Conservation (phyloP, 1,140 invertebrate species). For the Helicoverpa zea region DNA sequence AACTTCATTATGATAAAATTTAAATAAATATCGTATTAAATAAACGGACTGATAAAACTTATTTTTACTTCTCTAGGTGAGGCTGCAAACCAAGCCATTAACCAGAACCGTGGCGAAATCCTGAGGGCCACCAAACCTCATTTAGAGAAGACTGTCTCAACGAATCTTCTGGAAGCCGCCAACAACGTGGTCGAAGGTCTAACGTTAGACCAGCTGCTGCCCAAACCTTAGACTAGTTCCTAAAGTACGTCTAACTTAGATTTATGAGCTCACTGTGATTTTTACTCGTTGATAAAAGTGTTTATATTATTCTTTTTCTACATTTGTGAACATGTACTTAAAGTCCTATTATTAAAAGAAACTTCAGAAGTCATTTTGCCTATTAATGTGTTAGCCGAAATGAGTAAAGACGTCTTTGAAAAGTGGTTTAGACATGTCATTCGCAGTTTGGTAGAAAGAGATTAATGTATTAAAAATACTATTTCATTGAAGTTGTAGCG, state of each 20-base stretch:
- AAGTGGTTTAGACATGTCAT: too few relatives aligned
- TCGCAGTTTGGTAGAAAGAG: background rate
- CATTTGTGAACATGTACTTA: background rate
- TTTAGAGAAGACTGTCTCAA: constrained; percentile 87
- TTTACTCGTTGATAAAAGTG: constrained; percentile 11
- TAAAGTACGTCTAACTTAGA: background rate
- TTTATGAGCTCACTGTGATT: constrained; percentile 44
- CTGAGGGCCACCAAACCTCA: constrained; percentile 87
- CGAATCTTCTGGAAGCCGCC: constrained; percentile 86
- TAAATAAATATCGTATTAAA: too few relatives aligned
- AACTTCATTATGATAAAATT: too few relatives aligned
- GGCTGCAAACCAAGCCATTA: constrained; percentile 88
- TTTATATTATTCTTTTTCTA: background rate
- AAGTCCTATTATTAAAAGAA: background rate
- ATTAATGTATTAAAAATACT: background rate
- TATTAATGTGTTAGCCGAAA: too few relatives aligned
- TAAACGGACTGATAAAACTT: too few relatives aligned
- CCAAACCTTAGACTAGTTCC: constrained; percentile 68
- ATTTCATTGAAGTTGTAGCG: background rate
- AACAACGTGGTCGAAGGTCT: constrained; percentile 88
- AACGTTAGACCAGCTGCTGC: constrained; percentile 88
- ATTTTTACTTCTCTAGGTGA: constrained; percentile 72
- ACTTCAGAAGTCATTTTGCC: too few relatives aligned
- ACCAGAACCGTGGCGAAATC: constrained; percentile 89
- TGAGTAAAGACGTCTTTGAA: too few relatives aligned